Evolutionary conservation across 2,113 vertebrate species (phyloP), one percentile per base, ranked within the genome.

Genomic region (Egretta garzetta): DNA sequence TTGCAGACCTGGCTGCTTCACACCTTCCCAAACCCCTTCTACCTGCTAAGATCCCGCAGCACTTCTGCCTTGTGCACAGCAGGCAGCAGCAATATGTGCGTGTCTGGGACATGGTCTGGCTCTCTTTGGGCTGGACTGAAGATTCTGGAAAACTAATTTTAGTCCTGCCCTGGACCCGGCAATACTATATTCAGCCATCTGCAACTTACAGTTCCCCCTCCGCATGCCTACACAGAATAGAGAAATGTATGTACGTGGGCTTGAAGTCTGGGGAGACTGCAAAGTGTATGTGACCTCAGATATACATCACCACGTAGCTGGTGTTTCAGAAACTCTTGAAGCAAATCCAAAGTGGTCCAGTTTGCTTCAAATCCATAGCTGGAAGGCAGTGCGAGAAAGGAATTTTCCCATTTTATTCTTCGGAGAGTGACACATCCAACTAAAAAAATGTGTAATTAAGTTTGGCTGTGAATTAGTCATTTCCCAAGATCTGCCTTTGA

Each of bases 401-500:
- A 91, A 80, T 93, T 89, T 86, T 85, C 58, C 45, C 14, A 32
- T 79, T 90, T 87, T 93, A 58, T 88, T 93, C 50, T 88, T 76
- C 1, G 4, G 47, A 85, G 70, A 92, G 74, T 94, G 94, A 93
- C 84, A 86, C 50, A 70, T 90, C 16, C 59, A 90, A 55, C 87
- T 90, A 13, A 91, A 93, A 88, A 88, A 90, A 77, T 14, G 50
- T 86, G 52, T 63, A 67, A 71, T 93, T 94, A 90, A 80, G 74
- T 88, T 97, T 84, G 91, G 32, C 84, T 71, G 89, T 86, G 87
- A 96, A 80, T 96, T 86, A 94, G 66, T 91, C 26, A 91, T 88
- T 90, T 96, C 47, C 75, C 81, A 77, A 91, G 71, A 80, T 93
- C 58, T 94, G 88, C 50, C 87, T 93, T 94, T 95, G 87, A 97